Conservation (phyloP, 2,113 vertebrate species). For the Percina caprodes region DNA sequence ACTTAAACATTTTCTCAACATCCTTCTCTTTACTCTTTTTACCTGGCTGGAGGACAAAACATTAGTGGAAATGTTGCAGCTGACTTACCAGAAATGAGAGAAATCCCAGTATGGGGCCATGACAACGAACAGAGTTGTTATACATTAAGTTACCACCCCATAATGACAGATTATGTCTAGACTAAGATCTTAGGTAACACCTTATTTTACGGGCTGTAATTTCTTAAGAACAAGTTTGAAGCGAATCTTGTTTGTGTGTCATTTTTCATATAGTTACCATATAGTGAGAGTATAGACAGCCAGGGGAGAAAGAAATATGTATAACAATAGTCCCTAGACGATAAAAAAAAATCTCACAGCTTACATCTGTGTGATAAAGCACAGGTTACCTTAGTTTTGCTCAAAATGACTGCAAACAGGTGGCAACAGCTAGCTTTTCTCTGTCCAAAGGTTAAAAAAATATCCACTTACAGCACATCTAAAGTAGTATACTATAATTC, state of each 20-base stretch:
- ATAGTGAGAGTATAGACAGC: neutral
- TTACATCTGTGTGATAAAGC: neutral
- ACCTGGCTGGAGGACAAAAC: conserved; percentile 59
- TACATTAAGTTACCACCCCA: conserved; percentile 8
- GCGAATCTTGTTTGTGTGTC: neutral
- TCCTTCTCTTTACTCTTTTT: conserved; percentile 52
- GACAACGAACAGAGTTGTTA: conserved; percentile 6
- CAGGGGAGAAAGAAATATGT: neutral
- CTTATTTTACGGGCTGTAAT: neutral
- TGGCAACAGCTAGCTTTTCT: neutral
- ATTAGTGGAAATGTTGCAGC: conserved; percentile 61
- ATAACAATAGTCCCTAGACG: too few species aligned
- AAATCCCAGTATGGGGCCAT: conserved; percentile 38
- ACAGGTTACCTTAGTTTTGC: neutral
- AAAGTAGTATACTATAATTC: neutral
- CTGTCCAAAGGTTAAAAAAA: neutral
- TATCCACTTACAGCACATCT: neutral
- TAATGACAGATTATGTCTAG: neutral
- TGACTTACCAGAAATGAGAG: conserved; percentile 62
- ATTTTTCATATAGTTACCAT: neutral
- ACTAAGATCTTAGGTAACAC: neutral
- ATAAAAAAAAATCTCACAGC: neutral
- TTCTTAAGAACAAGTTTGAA: neutral
- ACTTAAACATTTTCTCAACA: conserved; percentile 62
- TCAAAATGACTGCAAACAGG: neutral